Conservation (phyloP, 2,797 vertebrate species). For the Rhinoraja longicauda region DNA sequence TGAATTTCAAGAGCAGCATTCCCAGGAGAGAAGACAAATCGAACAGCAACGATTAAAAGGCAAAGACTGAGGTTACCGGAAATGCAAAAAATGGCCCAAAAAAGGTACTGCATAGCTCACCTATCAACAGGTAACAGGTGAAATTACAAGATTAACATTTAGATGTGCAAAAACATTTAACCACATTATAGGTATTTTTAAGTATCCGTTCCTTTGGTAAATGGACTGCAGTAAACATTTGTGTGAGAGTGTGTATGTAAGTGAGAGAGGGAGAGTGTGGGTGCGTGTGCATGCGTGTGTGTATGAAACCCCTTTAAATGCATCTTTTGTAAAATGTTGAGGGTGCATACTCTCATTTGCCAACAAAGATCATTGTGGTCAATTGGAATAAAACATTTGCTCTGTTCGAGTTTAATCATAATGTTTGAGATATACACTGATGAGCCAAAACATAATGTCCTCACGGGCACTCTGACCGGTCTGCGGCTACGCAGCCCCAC, state of each 20-base stretch:
- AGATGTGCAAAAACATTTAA: background rate
- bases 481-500: too few relatives aligned
- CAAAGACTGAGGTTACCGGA: background rate
- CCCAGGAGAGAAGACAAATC: background rate
- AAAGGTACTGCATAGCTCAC: background rate
- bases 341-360: background rate
- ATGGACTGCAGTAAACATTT: conserved; percentile 13
- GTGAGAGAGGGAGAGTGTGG: too few relatives aligned
- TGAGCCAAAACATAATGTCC: too few relatives aligned
- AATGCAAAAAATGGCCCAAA: background rate
- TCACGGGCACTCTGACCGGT: too few relatives aligned
- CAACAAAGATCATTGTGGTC: conserved; percentile 21
- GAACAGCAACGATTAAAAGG: background rate
- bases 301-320: background rate
- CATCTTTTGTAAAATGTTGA: conserved; percentile 9
- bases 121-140: background rate
- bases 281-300: too few relatives aligned
- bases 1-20: background rate
- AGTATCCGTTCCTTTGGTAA: background rate
- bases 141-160: background rate
- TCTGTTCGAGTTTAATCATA: background rate
- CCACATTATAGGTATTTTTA: background rate
- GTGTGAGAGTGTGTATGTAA: too few relatives aligned
- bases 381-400: background rate
- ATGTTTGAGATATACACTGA: background rate